These are phyloP conservation scores for Gorsachius magnificus DNA, from an alignment of 2,797 vertebrate species.

Conservation along the genomic window DNA sequence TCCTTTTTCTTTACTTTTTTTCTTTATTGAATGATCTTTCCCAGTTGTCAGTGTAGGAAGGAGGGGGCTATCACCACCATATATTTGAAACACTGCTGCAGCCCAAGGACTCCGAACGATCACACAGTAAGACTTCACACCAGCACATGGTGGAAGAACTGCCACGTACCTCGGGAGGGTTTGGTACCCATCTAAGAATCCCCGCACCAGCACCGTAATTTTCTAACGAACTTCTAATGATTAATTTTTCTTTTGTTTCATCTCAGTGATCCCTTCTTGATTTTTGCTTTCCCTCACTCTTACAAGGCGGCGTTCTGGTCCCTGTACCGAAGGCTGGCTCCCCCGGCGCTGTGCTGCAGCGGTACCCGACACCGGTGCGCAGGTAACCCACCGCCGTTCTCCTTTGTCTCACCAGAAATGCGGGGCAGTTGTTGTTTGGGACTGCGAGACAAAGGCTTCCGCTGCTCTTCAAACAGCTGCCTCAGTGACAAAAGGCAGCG, in stretches of 20 bases:
- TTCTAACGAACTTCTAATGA: neutral
- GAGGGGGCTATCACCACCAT: neutral
- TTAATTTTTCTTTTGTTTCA: neutral
- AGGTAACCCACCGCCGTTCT: neutral
- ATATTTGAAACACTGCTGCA: neutral
- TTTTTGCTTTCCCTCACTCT: neutral
- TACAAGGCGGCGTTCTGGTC: neutral
- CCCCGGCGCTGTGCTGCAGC: neutral
- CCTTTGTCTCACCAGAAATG: neutral
- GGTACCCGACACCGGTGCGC: too few relatives aligned
- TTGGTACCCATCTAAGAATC: neutral
- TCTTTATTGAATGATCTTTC: neutral
- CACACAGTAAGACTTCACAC: neutral
- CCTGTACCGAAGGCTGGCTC: neutral
- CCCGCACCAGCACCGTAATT: neutral
- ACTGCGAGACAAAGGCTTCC: neutral
- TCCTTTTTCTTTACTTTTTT: neutral
- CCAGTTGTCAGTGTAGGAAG: neutral
- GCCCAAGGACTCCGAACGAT: neutral
- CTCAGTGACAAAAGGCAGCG: neutral
- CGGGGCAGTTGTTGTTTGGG: neutral
- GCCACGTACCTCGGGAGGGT: neutral
- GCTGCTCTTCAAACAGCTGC: neutral
- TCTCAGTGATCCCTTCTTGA: neutral
- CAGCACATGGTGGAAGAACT: neutral